Base-by-base conservation (phyloP, 2,113 vertebrate genomes). In the Eurystomus gularis region DNA sequence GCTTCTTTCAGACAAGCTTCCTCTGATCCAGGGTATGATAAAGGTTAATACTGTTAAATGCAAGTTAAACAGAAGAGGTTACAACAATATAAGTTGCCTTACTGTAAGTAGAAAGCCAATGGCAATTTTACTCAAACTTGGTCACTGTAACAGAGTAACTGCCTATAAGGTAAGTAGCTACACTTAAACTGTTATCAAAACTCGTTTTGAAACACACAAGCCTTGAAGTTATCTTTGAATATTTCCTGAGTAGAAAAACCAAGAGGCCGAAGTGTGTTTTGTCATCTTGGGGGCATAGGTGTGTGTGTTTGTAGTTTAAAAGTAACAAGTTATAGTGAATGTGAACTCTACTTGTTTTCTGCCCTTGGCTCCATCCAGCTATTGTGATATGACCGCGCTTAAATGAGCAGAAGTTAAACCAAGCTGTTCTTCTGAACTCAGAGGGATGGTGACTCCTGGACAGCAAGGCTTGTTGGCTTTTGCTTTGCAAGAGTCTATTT, bases 191-290 rank as follows among this genome's bases (percentile, higher is more conserved):
- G 25, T 82, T 71, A 19, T 0, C 37, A 82, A 71, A 79, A 46
- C 1, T 31, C 1, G 4, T 42, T 82, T 79, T 54, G 51, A 29
- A 83, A 33, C 2, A 21, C 0, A 4, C 2, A 29, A 35, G 23
- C 17, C 33, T 82, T 66, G 13, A 54, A 93, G 35, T 68, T 75
- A 2, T 54, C 4, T 66, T 70, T 76, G 20, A 17, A 16, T 49
- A 2, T 49, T 70, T 75, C 10, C 31, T 58, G 33, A 31, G 17
- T 46, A 49, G 46, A 66, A 86, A 55, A 29, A 18, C 2, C 10
- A 25, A 10, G 17, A 44, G 39, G 13, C 11, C 77, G 37, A 73
- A 7, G 29, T 33, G 19, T 21, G 35, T 72, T 80, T 79, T 85
- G 37, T 51, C 6, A 5, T n/a, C 28, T 42, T 61, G 21, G 51